These are phyloP conservation scores for Dendroctonus valens DNA, from an alignment of 1,140 invertebrate species.

Conservation along the genomic window DNA sequence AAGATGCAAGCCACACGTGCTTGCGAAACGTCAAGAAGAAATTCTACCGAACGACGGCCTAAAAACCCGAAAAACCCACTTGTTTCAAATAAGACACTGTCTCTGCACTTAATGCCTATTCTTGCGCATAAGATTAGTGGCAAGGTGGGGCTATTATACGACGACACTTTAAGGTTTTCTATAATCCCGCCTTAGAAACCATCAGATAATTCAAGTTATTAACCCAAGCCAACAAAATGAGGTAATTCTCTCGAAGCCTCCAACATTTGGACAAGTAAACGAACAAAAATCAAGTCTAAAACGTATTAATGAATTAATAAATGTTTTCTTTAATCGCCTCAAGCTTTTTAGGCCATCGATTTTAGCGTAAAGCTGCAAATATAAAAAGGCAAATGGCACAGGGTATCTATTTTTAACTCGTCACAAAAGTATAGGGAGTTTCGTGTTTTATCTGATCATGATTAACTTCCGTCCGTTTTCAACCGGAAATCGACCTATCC, in stretches of 20 bases:
- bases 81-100: too few relatives aligned
- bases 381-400: slow-evolving; percentile 14
- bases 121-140: not conserved
- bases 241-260: too few relatives aligned
- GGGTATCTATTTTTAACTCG: slow-evolving; percentile 13
- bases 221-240: not conserved
- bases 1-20: too few relatives aligned
- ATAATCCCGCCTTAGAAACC: slow-evolving; percentile 3
- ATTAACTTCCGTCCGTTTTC: slow-evolving; percentile 17
- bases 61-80: too few relatives aligned
- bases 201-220: slow-evolving; percentile 4
- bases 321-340: too few relatives aligned
- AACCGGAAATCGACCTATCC: slow-evolving; percentile 21
- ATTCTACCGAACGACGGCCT: too few relatives aligned
- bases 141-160: not conserved
- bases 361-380: not conserved
- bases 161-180: not conserved
- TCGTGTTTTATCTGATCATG: slow-evolving; percentile 15
- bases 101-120: not conserved
- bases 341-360: too few relatives aligned
- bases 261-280: too few relatives aligned
- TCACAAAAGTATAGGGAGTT: slow-evolving; percentile 16
- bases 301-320: too few relatives aligned
- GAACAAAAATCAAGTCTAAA: too few relatives aligned
- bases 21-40: too few relatives aligned